Base-by-base conservation (phyloP, 2,113 vertebrate genomes). In the Taurulus bubalis region DNA sequence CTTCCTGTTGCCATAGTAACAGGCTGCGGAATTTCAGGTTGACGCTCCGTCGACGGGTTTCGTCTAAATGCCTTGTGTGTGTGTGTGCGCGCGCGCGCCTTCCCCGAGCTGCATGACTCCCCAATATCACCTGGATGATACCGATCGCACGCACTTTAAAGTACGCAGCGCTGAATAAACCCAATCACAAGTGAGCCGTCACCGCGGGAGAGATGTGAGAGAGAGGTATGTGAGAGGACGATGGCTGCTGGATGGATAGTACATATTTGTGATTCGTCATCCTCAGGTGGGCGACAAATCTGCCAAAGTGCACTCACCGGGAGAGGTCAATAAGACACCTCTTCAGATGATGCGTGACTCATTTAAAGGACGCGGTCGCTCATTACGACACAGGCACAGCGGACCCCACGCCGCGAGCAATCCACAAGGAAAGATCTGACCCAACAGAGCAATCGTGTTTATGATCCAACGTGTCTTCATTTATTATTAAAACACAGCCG, bases 1-100 rank as follows among this genome's bases (percentile, higher is more conserved):
- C 78, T 89, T 70, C 68, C 79, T 75, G 95, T 96, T 95, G 86
- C 95, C 91, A 95, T 95, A 80, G 95, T 87, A 95, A 96, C 95
- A 53, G 72, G 89, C 90, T 90, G 86, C 68, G 76, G 87, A 91
- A 90, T 91, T 90, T 88, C 79, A 78, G 78, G 82, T 83, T 80
- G 86, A 87, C 51, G 18, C 79, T 75, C 28, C 8, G 81, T 64
- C 8, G 72, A 67, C 22, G 47, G 74, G 84, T 84, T 88, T 87
- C 53, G 58, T 82, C 89, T 71, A 77, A 83, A 84, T 69, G 73
- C 80, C 88, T 45, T 53, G 40, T 60, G 30, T 68, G 71, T 60
- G 75, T 60, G 76, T 51, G 80, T 12, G 42, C 49, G 81, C 16
- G 42, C 10, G 38, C 10, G 38, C 10, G 38, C 82, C 74, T 56